phyloP scores from a whole-genome alignment of 2,888 invertebrate species.

The Morpho deidamia region DNA sequence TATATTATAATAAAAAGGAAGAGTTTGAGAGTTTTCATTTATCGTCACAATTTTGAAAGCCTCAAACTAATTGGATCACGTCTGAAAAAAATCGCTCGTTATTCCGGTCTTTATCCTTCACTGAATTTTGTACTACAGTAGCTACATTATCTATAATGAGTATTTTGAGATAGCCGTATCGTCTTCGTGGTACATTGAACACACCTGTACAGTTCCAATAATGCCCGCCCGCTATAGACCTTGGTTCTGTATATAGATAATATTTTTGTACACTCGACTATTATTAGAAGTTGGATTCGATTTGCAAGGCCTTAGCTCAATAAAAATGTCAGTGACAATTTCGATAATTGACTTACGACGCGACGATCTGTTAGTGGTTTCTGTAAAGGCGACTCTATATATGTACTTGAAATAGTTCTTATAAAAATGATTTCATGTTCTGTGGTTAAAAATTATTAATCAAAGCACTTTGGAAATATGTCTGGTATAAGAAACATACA shows the following conservation, averaged over 20 bases:
- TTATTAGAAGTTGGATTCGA: slow-evolving; percentile 39
- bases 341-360: slow-evolving; percentile 23
- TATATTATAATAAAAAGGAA: too few species aligned
- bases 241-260: slow-evolving; percentile 13
- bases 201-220: slow-evolving; percentile 25
- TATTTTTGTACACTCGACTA: slow-evolving; percentile 33
- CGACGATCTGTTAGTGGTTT: not conserved
- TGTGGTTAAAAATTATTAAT: too few species aligned
- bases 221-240: slow-evolving; percentile 19
- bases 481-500: too few species aligned
- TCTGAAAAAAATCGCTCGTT: not conserved
- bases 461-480: too few species aligned
- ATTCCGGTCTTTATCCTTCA: slow-evolving; percentile 2
- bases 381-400: not conserved
- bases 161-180: slow-evolving; percentile 10
- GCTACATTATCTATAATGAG: slow-evolving; percentile 11
- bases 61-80: not conserved
- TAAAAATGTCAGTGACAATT: slow-evolving; percentile 17
- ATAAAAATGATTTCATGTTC: too few species aligned
- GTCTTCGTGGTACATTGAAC: slow-evolving; percentile 27
- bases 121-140: slow-evolving; percentile 4
- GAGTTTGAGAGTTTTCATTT: too few species aligned
- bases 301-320: slow-evolving; percentile 32
- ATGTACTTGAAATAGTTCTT: not conserved
- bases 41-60: too few species aligned